A percentile compares a stretch with the other conserved stretches of the same genome.
These are phyloP conservation scores for Papilio glaucus DNA, from an alignment of 1,140 invertebrate species.

Conservation along the genomic window DNA sequence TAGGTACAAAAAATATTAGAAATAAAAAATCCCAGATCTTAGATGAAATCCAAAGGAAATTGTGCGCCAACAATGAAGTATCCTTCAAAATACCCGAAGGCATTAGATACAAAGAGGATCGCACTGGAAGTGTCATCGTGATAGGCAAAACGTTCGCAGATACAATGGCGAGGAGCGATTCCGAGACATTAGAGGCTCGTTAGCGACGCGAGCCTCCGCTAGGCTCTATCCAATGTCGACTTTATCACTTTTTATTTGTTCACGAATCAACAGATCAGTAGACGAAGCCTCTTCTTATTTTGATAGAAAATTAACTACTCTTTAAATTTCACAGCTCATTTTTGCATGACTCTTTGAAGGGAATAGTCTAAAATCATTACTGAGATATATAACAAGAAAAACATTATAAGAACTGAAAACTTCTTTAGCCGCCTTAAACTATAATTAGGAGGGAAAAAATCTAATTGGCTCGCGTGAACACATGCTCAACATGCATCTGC, in stretches of 20 bases:
- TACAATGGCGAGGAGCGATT: background rate
- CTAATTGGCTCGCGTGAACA: too few species aligned
- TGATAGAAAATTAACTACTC: too few species aligned
- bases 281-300: background rate
- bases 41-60: background rate
- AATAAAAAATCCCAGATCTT: background rate
- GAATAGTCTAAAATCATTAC: too few species aligned
- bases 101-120: background rate
- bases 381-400: too few species aligned
- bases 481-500: too few species aligned
- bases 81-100: background rate
- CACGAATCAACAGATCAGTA: slow-evolving; percentile 1
- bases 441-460: too few species aligned
- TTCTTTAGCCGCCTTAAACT: too few species aligned
- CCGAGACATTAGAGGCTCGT: slow-evolving; percentile 11
- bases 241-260: slow-evolving; percentile 20
- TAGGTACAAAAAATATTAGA: too few species aligned
- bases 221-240: background rate
- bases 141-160: background rate
- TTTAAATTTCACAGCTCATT: too few species aligned
- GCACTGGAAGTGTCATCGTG: slow-evolving; percentile 10
- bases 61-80: slow-evolving; percentile 15
- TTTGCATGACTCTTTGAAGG: background rate
- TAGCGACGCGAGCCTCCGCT: background rate
- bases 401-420: too few species aligned